Evolutionary conservation across 2,113 vertebrate genomes (phyloP).

Genomic region (Harpagus bidentatus): DNA sequence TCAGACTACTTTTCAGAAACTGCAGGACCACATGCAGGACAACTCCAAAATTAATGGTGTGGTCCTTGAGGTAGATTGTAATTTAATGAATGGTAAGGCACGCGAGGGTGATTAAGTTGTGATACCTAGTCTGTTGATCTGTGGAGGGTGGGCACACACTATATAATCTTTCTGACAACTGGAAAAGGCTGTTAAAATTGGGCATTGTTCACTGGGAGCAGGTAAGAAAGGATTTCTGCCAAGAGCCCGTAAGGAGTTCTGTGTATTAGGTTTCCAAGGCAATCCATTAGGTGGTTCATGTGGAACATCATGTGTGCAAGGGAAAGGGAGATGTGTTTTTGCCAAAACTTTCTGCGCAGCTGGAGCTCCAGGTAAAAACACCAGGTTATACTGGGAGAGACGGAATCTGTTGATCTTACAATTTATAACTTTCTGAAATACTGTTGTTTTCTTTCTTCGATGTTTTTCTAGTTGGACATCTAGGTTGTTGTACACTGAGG

Average conservation of each 20-base stretch:
- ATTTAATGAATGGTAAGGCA: background rate
- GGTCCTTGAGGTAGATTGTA: background rate
- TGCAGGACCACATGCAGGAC: fast-evolving
- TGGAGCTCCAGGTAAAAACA: background rate
- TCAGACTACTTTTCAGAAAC: background rate
- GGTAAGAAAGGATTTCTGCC: background rate
- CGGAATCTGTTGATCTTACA: background rate
- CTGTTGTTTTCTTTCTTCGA: background rate
- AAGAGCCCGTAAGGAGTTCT: fast-evolving
- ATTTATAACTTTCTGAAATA: background rate
- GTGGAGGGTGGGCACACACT: background rate
- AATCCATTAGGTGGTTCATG: background rate
- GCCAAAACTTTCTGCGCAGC: background rate
- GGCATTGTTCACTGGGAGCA: background rate
- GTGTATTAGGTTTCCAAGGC: background rate
- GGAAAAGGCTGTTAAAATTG: background rate
- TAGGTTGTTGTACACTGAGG: fast-evolving
- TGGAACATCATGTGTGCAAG: background rate
- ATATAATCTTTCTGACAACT: background rate
- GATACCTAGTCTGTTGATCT: fast-evolving
- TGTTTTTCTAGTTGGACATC: background rate
- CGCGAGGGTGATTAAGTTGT: background rate
- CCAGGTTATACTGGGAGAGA: background rate
- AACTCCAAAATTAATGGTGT: background rate
- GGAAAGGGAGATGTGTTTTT: background rate